phyloP scores from a whole-genome alignment of 2,113 vertebrate species.

The Euleptes europaea region DNA sequence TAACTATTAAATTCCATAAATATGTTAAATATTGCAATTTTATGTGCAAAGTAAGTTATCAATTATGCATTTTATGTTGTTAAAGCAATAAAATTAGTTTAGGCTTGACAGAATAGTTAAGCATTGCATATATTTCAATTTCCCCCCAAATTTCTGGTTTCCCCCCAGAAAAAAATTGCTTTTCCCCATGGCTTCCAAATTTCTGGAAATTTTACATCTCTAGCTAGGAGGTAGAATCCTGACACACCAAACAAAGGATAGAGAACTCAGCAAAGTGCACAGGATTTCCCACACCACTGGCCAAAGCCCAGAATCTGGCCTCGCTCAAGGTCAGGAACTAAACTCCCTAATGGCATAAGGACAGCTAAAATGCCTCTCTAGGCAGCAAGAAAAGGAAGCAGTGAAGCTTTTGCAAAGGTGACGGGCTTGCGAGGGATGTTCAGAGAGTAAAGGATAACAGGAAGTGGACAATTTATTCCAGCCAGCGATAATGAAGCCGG shows the following conservation, averaged over 20 bases:
- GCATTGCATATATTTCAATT: too few relatives aligned
- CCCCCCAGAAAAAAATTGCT: too few relatives aligned
- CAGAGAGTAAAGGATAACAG: constrained; percentile 7
- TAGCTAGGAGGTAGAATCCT: neutral
- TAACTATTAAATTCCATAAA: too few relatives aligned
- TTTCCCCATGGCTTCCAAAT: too few relatives aligned
- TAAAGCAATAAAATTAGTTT: too few relatives aligned
- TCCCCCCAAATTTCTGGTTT: too few relatives aligned
- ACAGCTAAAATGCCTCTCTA: constrained; percentile 4
- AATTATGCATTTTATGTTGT: too few relatives aligned
- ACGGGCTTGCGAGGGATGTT: constrained; percentile 20
- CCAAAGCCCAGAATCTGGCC: neutral
- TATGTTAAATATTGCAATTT: too few relatives aligned
- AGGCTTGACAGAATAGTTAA: too few relatives aligned
- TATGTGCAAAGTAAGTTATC: too few relatives aligned
- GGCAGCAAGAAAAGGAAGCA: neutral
- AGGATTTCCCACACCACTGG: constrained; percentile 4
- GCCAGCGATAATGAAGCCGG: neutral
- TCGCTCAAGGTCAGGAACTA: constrained; percentile 22
- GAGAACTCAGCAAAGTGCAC: neutral
- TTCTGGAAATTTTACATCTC: too few relatives aligned
- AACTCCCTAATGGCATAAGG: constrained; percentile 33
- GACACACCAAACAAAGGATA: neutral
- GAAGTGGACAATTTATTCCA: constrained; percentile 14
- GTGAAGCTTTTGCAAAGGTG: constrained; percentile 10